A percentile compares a stretch with the other conserved stretches of the same genome.
phyloP scores from a whole-genome alignment of 2,797 vertebrate genomes.

The Philypnodon macrostomus region DNA sequence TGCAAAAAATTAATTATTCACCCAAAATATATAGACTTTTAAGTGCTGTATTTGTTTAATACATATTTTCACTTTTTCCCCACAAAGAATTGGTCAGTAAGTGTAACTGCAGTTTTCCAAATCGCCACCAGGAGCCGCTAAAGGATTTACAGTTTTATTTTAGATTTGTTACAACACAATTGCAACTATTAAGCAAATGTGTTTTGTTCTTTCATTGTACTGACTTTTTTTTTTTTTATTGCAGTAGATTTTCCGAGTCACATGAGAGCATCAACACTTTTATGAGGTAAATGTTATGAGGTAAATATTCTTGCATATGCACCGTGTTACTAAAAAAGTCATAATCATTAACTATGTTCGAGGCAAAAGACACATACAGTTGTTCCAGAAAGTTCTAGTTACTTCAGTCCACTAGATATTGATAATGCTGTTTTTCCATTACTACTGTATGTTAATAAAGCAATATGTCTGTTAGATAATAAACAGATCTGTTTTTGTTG shows the following conservation, averaged over 20 bases:
- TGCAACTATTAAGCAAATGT: neutral
- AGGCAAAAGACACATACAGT: neutral
- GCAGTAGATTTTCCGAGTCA: neutral
- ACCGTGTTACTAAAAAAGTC: neutral
- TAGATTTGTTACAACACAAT: neutral
- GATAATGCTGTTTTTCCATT: neutral
- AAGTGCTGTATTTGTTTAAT: too few species aligned
- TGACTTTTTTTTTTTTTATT: neutral
- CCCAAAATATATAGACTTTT: too few species aligned
- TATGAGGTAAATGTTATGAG: neutral
- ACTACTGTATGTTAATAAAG: neutral
- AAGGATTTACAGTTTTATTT: neutral
- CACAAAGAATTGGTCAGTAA: too few species aligned
- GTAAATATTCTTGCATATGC: too few species aligned
- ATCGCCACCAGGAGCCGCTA: neutral
- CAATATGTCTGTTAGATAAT: neutral
- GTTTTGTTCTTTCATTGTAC: neutral
- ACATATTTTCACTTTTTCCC: too few species aligned
- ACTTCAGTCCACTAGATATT: neutral
- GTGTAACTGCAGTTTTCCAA: neutral
- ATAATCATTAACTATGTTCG: slow-evolving; percentile 2
- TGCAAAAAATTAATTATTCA: too few species aligned
- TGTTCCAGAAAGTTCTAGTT: neutral
- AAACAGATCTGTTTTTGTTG: too few species aligned
- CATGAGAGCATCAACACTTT: neutral